Conservation (phyloP, 2,888 invertebrate species). For the Nezara viridula region DNA sequence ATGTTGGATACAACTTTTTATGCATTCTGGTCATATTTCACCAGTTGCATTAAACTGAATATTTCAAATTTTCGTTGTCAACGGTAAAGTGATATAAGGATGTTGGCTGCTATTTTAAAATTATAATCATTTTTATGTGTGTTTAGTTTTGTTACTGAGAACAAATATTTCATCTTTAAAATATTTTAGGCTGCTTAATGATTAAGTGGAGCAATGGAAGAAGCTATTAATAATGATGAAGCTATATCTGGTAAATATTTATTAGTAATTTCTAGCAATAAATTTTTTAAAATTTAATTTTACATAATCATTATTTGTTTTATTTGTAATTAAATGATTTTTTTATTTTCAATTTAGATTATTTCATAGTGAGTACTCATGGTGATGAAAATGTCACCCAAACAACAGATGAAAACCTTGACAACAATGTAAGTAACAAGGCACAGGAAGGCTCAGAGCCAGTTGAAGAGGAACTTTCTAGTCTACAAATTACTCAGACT, state of each 20-base stretch:
- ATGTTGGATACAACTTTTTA: conserved; percentile 6
- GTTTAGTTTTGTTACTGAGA: background rate
- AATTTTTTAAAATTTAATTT: background rate
- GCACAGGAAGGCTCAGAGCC: background rate
- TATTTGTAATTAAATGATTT: background rate
- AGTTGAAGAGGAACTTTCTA: background rate
- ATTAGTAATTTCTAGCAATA: background rate
- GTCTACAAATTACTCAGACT: background rate
- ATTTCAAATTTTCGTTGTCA: conserved; percentile 12
- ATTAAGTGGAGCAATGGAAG: conserved; percentile 53
- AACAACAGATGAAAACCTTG: conserved; percentile 23
- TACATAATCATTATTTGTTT: background rate
- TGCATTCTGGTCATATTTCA: background rate
- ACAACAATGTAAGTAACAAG: background rate
- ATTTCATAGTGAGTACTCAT: conserved; percentile 51
- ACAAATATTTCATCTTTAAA: background rate
- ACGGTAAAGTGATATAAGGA: conserved; percentile 10
- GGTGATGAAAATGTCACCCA: conserved; percentile 42
- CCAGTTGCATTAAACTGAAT: conserved; percentile 18
- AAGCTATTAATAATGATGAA: conserved; percentile 54
- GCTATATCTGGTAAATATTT: conserved; percentile 51
- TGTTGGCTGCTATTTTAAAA: conserved; percentile 4
- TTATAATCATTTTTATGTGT: background rate
- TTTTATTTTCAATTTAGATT: conserved; percentile 42
- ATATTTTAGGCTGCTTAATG: conserved; percentile 57